Evolutionary conservation across 2,797 vertebrate genomes (phyloP), one percentile per base, ranked within the genome.

Genomic region (Esox lucius): DNA sequence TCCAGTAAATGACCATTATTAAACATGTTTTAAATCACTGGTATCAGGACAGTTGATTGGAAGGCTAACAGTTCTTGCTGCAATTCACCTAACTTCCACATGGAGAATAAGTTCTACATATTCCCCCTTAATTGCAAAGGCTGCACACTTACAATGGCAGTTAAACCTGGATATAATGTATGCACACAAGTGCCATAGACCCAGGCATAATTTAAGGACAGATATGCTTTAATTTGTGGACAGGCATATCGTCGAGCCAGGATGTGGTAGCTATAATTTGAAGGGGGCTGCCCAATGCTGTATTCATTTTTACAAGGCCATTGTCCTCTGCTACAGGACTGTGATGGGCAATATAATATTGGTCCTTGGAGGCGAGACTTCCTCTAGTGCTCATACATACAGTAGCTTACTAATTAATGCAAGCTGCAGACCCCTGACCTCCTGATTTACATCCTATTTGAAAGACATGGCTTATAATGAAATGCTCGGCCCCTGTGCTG

Each of bases 401-500:
- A n/a, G n/a, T n/a, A 71, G 70, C 53, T 59, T 71, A 22, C n/a
- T 51, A 71, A 71, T 71, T 2, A 71, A 71, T 26, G 51, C 49
- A 70, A 17, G 26, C 49, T 17, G 49, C 31, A 11, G 70, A 71
- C 70, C 70, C 17, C 9, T 71, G 70, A 71, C 70, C 70, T 8
- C 19, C 31, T 35, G 70, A 59, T 71, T 71, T 59, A 39, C 70
- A 71, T 71, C 70, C 51, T 53, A 22, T 61, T 19, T 59, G 28
- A 59, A 35, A 61, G 70, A 71, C 70, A 71, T 11, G 51, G 70
- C 4, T 39, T 59, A 59, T 59, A 71, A 71, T 61, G 70, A 71
- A 39, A 56, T 17, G 31, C 19, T 12, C 51, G 0, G 19, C 16
- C 28, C 48, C 19, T 35, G 70, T 19, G 19, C 48, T 31, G 31